Evolutionary conservation across 1,140 invertebrate genomes (phyloP).

Genomic region (Zaprionus capensis): DNA sequence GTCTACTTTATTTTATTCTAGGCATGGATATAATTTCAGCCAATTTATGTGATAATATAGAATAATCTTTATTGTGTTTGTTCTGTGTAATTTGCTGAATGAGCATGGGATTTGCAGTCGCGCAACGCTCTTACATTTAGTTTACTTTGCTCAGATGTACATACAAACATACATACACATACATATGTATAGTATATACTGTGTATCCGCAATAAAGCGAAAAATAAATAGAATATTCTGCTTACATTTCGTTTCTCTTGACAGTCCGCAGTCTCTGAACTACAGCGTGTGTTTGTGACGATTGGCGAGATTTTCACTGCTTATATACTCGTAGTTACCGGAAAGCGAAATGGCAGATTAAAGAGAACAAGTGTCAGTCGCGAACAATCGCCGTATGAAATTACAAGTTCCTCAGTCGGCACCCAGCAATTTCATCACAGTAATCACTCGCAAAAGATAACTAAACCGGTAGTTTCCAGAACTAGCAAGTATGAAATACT

Average conservation of each 20-base stretch:
- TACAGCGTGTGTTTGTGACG: background rate
- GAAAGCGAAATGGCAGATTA: background rate
- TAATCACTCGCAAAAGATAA: background rate
- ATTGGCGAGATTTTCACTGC: background rate
- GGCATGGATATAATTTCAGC: background rate
- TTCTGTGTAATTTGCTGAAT: too few relatives aligned
- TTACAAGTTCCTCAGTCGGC: background rate
- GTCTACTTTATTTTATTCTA: background rate
- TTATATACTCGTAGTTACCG: background rate
- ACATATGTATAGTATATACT: background rate
- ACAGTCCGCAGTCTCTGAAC: background rate
- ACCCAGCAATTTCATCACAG: background rate
- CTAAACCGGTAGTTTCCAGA: background rate
- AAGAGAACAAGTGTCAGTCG: background rate
- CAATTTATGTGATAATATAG: background rate
- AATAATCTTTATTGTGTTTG: too few relatives aligned
- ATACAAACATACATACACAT: background rate
- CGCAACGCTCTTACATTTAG: too few relatives aligned
- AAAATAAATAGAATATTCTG: slow-evolving; percentile 4
- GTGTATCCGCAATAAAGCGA: background rate
- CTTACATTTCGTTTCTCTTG: background rate
- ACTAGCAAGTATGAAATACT: too few relatives aligned
- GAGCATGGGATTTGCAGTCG: too few relatives aligned
- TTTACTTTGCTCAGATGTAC: too few relatives aligned
- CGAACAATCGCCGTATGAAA: background rate